These are phyloP conservation scores for Phataginus tricuspis DNA, from an alignment of 2,797 vertebrate species.

Conservation along the genomic window DNA sequence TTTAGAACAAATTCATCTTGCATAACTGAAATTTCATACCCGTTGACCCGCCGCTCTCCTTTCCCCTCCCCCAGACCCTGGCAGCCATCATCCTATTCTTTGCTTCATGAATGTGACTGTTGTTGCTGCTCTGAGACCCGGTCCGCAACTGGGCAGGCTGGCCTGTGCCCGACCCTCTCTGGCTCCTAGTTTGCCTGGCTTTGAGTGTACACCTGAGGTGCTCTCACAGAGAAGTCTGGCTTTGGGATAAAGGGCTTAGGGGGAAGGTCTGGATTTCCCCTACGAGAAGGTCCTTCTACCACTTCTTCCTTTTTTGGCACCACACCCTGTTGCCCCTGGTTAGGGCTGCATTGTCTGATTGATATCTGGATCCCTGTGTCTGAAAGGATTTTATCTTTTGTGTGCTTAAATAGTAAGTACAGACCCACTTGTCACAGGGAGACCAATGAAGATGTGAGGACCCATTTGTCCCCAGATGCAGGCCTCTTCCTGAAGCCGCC, in stretches of 20 bases:
- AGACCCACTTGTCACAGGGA: not conserved
- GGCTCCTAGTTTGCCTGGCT: not conserved
- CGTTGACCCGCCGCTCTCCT: not conserved
- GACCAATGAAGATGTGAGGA: not conserved
- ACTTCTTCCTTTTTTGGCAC: not conserved
- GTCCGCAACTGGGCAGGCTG: fast-evolving
- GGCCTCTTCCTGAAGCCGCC: not conserved
- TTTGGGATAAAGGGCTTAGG: not conserved
- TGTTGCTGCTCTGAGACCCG: not conserved
- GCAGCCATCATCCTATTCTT: not conserved
- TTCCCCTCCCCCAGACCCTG: not conserved
- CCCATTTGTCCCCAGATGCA: not conserved
- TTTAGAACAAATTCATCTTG: not conserved
- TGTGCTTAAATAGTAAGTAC: not conserved
- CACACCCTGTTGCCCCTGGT: not conserved
- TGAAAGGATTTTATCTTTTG: not conserved
- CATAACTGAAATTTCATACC: not conserved
- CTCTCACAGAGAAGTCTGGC: not conserved
- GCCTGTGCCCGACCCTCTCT: not conserved
- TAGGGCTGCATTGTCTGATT: not conserved
- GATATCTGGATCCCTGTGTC: not conserved
- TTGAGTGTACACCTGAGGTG: not conserved
- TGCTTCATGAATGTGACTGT: not conserved
- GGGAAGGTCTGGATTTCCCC: not conserved
- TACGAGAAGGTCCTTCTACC: not conserved